Evolutionary conservation across 2,888 invertebrate genomes (phyloP).

Genomic region (Therioaphis trifolii): DNA sequence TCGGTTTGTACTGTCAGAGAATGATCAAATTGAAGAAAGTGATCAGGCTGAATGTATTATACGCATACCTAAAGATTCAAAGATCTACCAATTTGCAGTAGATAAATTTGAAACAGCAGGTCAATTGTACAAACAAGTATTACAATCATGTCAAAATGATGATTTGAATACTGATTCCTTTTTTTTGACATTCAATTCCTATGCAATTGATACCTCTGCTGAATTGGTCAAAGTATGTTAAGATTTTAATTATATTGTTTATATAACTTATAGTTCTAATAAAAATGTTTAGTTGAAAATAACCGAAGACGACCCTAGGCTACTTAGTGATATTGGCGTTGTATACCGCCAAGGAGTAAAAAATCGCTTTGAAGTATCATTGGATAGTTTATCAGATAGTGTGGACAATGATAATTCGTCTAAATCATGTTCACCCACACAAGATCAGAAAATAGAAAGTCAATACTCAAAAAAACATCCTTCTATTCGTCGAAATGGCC

Average conservation of each 20-base stretch:
- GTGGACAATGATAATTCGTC: slow-evolving; percentile 37
- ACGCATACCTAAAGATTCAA: slow-evolving; percentile 27
- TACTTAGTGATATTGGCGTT: slow-evolving; percentile 50
- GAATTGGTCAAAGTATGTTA: slow-evolving; percentile 44
- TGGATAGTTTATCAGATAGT: background rate
- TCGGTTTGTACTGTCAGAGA: slow-evolving; percentile 53
- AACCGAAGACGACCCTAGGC: slow-evolving; percentile 39
- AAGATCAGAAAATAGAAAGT: slow-evolving; percentile 36
- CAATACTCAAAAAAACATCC: slow-evolving; percentile 16
- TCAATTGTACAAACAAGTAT: slow-evolving; percentile 37
- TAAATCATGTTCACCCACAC: slow-evolving; percentile 50
- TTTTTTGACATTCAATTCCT: slow-evolving; percentile 50
- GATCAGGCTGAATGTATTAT: slow-evolving; percentile 46
- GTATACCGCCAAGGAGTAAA: slow-evolving; percentile 25
- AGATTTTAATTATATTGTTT: slow-evolving; percentile 1
- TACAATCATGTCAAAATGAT: slow-evolving; percentile 23
- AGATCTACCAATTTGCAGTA: slow-evolving; percentile 17
- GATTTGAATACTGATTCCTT: slow-evolving; percentile 27
- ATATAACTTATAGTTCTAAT: background rate
- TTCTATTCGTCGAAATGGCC: slow-evolving; percentile 51
- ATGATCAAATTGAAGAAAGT: slow-evolving; percentile 33
- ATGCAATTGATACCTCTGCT: background rate
- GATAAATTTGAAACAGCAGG: slow-evolving; percentile 40
- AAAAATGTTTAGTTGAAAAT: slow-evolving; percentile 13
- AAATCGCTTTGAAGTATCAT: slow-evolving; percentile 53